phyloP scores from a whole-genome alignment of 2,888 invertebrate species.

The Nowickia ferox region DNA sequence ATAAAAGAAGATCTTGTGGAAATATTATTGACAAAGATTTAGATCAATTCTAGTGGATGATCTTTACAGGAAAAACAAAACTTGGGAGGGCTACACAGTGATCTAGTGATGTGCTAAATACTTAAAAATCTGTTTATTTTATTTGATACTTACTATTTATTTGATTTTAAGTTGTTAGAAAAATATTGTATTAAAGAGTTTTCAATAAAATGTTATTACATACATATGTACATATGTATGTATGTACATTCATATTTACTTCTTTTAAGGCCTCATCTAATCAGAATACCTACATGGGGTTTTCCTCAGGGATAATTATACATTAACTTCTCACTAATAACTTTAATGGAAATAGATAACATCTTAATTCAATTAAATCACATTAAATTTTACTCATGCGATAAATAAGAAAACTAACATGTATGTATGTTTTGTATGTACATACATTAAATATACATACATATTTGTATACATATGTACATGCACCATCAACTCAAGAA shows the following conservation, averaged over 20 bases:
- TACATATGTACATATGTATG: neutral
- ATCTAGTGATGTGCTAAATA: slow-evolving; percentile 50
- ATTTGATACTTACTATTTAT: slow-evolving; percentile 45
- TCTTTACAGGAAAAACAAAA: neutral
- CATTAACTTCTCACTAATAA: too few species aligned
- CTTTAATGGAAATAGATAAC: too few species aligned
- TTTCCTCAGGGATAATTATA: too few species aligned
- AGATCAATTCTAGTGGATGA: slow-evolving; percentile 61
- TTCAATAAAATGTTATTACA: neutral
- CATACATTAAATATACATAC: too few species aligned
- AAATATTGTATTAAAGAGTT: slow-evolving; percentile 41
- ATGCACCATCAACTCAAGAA: too few species aligned
- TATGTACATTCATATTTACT: neutral
- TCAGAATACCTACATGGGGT: neutral
- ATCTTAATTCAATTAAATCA: too few species aligned
- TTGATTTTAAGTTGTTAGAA: slow-evolving; percentile 50
- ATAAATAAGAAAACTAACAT: too few species aligned
- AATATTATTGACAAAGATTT: slow-evolving; percentile 56
- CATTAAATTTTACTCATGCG: too few species aligned
- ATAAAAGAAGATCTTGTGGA: slow-evolving; percentile 61
- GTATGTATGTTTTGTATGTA: too few species aligned
- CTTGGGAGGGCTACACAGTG: slow-evolving; percentile 12
- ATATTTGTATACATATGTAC: too few species aligned
- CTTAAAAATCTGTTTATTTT: slow-evolving; percentile 42
- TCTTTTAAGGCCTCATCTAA: neutral